phyloP scores from a whole-genome alignment of 1,140 invertebrate species.

The Heliothis subflexa region DNA sequence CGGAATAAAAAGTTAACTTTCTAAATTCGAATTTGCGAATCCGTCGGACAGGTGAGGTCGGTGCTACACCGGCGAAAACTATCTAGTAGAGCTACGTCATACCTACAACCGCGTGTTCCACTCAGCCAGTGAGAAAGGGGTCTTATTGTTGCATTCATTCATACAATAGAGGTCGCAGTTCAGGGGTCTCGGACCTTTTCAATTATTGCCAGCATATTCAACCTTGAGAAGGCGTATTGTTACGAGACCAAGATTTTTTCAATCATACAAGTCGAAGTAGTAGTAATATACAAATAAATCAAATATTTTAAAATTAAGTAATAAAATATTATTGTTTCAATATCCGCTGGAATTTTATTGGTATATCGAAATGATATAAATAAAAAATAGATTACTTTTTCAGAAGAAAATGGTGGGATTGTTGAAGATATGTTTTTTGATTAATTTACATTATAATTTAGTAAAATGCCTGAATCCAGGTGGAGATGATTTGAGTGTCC shows the following conservation, averaged over 20 bases:
- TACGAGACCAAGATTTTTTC: background rate
- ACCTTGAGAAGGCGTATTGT: background rate
- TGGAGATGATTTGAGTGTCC: constrained; percentile 64
- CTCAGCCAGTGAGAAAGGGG: constrained; percentile 28
- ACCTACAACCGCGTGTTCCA: constrained; percentile 6
- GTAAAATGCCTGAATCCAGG: constrained; percentile 57
- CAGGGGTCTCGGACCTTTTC: constrained; percentile 49
- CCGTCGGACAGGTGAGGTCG: constrained; percentile 60
- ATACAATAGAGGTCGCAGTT: constrained; percentile 60
- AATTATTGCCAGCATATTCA: constrained; percentile 15
- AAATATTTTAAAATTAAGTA: constrained; percentile 1
- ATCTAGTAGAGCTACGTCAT: constrained; percentile 11
- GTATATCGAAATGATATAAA: background rate
- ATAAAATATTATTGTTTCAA: constrained; percentile 31
- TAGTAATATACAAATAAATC: background rate
- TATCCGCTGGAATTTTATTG: constrained; percentile 5
- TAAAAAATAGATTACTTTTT: background rate
- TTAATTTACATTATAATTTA: constrained; percentile 48
- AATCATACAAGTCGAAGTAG: background rate
- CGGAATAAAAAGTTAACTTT: constrained; percentile 80
- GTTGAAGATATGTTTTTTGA: constrained; percentile 47
- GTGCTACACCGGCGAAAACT: constrained; percentile 21
- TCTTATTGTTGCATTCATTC: constrained; percentile 16
- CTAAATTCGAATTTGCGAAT: constrained; percentile 79
- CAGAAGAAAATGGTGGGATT: constrained; percentile 17